Percentiles rank a stretch among this genome's conserved stretches.
These are phyloP conservation scores for Diaperis boleti DNA, from an alignment of 2,888 invertebrate genomes.

Conservation along the genomic window DNA sequence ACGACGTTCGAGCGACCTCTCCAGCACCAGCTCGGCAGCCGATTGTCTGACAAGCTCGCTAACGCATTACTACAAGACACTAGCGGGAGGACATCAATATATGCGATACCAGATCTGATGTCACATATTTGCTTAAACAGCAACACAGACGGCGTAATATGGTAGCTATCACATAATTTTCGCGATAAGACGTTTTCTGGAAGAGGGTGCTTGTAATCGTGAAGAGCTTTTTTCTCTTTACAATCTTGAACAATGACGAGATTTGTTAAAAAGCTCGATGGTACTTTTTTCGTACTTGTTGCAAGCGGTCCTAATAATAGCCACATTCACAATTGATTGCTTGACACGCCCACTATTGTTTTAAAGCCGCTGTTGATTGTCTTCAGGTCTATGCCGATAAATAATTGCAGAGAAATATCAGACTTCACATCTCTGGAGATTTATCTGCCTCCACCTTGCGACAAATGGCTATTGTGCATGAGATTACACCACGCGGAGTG, in stretches of 20 bases:
- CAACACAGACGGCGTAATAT: conserved; percentile 63
- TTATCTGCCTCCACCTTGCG: conserved; percentile 58
- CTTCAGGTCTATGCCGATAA: conserved; percentile 62
- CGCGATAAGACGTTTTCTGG: conserved; percentile 30
- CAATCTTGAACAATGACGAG: conserved; percentile 9
- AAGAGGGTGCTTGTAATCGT: conserved; percentile 1
- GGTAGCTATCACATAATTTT: conserved; percentile 63
- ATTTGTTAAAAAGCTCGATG: conserved; percentile 29
- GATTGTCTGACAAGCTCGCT: conserved; percentile 62
- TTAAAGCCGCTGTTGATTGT: conserved; percentile 66
- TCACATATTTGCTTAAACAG: conserved; percentile 65
- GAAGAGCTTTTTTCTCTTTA: conserved; percentile 8
- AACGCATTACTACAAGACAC: conserved; percentile 62
- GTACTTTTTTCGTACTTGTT: conserved; percentile 31
- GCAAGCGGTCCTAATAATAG: conserved; percentile 60
- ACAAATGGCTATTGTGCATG: conserved; percentile 56
- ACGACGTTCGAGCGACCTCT: conserved; percentile 54
- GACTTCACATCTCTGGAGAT: conserved; percentile 60
- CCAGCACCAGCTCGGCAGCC: conserved; percentile 59
- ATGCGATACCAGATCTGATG: conserved; percentile 64
- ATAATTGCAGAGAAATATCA: conserved; percentile 62
- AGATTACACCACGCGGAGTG: conserved; percentile 18
- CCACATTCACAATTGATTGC: conserved; percentile 65
- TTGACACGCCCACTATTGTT: conserved; percentile 65
- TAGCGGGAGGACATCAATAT: conserved; percentile 64